phyloP scores from a whole-genome alignment of 2,113 vertebrate genomes.

The Oncorhynchus mykiss region DNA sequence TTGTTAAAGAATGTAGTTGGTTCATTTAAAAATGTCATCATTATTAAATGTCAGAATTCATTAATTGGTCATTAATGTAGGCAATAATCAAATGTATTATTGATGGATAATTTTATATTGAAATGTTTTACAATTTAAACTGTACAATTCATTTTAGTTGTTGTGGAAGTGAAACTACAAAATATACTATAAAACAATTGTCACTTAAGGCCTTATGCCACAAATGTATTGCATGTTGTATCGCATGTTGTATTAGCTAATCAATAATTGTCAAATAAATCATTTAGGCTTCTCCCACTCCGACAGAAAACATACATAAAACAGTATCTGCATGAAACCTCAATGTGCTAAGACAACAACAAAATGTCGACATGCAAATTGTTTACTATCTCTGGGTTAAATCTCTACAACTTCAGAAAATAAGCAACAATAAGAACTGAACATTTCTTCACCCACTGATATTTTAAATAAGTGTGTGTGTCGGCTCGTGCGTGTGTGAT shows the following conservation, averaged over 20 bases:
- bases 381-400: not conserved
- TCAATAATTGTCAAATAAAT: not conserved
- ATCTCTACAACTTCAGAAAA: not conserved
- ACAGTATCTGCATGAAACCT: not conserved
- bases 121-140: too few relatives aligned
- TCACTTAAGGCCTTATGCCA: not conserved
- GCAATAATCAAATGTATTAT: too few relatives aligned
- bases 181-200: too few relatives aligned
- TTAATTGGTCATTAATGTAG: not conserved
- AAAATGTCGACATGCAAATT: too few relatives aligned
- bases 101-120: not conserved
- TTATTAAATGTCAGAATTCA: too few relatives aligned
- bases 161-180: too few relatives aligned
- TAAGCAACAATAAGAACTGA: not conserved
- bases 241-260: not conserved
- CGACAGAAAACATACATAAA: not conserved
- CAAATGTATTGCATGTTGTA: not conserved
- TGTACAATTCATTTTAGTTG: too few relatives aligned
- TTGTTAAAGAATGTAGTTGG: too few relatives aligned
- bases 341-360: too few relatives aligned
- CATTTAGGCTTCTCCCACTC: not conserved
- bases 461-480: slow-evolving; percentile 15
- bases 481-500: not conserved
- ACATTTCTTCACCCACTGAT: not conserved
- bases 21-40: too few relatives aligned